Percentiles rank a stretch among this genome's conserved stretches.
Conservation (phyloP, 2,888 invertebrate species). For the Cephus runcator region DNA sequence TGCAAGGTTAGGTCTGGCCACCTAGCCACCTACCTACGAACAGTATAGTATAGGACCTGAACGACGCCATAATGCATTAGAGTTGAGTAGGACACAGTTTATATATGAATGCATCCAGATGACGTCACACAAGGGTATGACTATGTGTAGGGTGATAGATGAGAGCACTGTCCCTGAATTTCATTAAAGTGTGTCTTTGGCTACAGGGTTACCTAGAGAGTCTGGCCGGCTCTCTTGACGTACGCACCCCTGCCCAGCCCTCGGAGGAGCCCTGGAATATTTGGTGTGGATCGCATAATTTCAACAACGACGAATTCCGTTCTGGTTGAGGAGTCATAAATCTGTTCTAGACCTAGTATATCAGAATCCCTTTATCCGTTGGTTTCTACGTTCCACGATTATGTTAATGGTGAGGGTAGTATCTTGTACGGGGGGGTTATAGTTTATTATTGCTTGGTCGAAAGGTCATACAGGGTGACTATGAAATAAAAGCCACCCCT, state of each 20-base stretch:
- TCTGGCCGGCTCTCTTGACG: not conserved
- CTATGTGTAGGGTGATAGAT: not conserved
- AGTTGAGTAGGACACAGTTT: conserved; percentile 48
- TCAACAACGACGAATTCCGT: not conserved
- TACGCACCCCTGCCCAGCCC: not conserved
- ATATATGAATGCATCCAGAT: conserved; percentile 31
- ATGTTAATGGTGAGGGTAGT: not conserved
- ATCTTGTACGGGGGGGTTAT: not conserved
- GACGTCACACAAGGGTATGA: conserved; percentile 33
- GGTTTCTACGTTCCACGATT: not conserved
- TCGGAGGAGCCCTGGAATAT: not conserved
- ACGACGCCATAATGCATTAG: conserved; percentile 51
- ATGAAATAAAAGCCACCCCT: not conserved
- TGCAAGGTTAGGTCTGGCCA: conserved; percentile 17
- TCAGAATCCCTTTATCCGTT: not conserved
- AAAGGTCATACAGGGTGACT: not conserved
- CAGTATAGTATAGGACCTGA: not conserved
- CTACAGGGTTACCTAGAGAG: not conserved
- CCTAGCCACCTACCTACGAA: not conserved
- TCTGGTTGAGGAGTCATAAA: not conserved
- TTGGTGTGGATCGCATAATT: not conserved
- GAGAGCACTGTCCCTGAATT: conserved; percentile 30
- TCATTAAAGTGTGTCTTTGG: conserved; percentile 32
- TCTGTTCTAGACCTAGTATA: not conserved
- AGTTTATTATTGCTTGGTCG: not conserved